A percentile compares a stretch with the other conserved stretches of the same genome.
Evolutionary conservation across 53 echinoderm and acorn worm species (phyloP).

Genomic region (Antedon mediterranea): DNA sequence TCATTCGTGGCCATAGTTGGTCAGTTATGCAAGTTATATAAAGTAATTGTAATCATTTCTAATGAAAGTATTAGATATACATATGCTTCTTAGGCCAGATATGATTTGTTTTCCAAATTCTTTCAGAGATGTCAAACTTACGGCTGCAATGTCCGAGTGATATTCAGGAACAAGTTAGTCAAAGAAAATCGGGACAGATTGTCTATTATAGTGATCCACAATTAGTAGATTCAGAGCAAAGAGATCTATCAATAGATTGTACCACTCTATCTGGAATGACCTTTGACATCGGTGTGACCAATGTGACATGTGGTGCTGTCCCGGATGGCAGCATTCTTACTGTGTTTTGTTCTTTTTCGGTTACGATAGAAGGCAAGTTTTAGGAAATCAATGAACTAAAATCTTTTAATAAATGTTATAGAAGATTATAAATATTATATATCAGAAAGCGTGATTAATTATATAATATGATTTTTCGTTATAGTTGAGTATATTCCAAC

Average conservation of each 20-base stretch:
- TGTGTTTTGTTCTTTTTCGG: not conserved
- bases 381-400: no score
- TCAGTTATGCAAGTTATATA: no score
- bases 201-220: not conserved
- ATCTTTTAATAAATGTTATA: no score
- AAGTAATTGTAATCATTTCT: no score
- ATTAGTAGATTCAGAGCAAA: not conserved
- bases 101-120: no score
- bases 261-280: not conserved
- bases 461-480: not conserved
- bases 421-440: no score
- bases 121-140: not conserved
- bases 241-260: not conserved
- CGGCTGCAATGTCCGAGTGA: not conserved
- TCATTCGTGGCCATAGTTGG: no score
- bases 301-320: not conserved
- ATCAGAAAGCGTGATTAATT: no score
- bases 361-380: not conserved
- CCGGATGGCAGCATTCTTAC: not conserved
- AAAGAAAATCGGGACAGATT: not conserved
- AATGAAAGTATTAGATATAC: no score
- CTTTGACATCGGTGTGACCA: not conserved
- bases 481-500: not conserved
- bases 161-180: not conserved
- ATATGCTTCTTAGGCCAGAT: no score